phyloP scores from a whole-genome alignment of 2,113 vertebrate genomes.

The Lepisosteus oculatus region DNA sequence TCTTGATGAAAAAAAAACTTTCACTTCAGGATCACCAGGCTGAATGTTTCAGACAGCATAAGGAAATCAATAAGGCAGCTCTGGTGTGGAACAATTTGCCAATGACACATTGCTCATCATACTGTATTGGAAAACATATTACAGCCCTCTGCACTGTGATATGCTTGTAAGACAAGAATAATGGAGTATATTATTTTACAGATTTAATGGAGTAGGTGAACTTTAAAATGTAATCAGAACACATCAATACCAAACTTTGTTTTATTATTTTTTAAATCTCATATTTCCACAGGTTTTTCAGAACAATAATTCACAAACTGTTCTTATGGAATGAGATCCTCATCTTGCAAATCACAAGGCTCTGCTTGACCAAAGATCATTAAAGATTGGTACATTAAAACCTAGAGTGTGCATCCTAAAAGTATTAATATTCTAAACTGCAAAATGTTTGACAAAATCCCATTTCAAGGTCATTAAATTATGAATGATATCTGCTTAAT shows the following conservation, averaged over 20 bases:
- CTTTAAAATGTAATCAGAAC: conserved; percentile 29
- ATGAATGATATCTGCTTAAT: conserved; percentile 38
- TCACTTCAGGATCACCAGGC: conserved; percentile 34
- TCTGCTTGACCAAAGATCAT: conserved; percentile 33
- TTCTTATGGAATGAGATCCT: conserved; percentile 18
- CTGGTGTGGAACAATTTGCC: conserved; percentile 62
- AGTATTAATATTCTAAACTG: conserved; percentile 33
- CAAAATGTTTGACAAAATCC: conserved; percentile 30
- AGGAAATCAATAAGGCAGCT: conserved; percentile 64
- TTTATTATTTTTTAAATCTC: conserved; percentile 14
- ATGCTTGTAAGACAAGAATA: conserved; percentile 33
- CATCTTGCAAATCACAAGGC: conserved; percentile 18
- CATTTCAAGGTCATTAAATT: conserved; percentile 35
- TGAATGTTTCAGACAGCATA: conserved; percentile 48
- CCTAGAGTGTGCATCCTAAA: background rate
- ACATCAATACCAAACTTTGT: conserved; percentile 26
- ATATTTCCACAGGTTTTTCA: conserved; percentile 4
- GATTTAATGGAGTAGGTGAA: conserved; percentile 31
- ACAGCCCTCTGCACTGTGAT: conserved; percentile 31
- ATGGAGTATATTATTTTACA: conserved; percentile 27
- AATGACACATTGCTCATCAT: conserved; percentile 55
- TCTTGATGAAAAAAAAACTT: conserved; percentile 61
- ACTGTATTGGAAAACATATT: conserved; percentile 50
- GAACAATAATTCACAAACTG: conserved; percentile 27
- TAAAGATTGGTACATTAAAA: conserved; percentile 17